A percentile compares a stretch with the other conserved stretches of the same genome.
Conservation (phyloP, 2,797 vertebrate genomes). For the Thamnophis elegans region DNA sequence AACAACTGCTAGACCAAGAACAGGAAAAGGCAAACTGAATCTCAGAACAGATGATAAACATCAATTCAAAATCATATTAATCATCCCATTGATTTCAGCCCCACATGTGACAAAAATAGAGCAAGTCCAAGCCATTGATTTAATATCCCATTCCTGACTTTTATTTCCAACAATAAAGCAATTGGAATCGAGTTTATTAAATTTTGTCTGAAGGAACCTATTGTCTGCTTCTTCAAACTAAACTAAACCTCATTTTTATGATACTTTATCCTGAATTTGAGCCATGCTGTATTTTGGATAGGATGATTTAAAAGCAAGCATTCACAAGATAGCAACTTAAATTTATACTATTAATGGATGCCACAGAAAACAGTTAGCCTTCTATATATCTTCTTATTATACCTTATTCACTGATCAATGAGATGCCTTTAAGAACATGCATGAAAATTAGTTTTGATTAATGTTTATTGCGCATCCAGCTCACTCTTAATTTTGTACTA, state of each 20-base stretch:
- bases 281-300: neutral
- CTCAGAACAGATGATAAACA: neutral
- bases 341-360: constrained; percentile 19
- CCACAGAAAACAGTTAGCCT: constrained; percentile 13
- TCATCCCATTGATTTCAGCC: neutral
- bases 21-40: neutral
- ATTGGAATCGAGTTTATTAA: neutral
- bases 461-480: constrained; percentile 44
- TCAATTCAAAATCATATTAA: neutral
- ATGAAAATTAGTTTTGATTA: constrained; percentile 57
- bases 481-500: constrained; percentile 41
- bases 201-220: neutral
- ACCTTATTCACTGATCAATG: constrained; percentile 49
- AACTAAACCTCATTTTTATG: neutral
- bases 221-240: neutral
- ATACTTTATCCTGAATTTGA: neutral
- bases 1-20: neutral
- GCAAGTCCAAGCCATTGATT: neutral
- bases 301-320: neutral
- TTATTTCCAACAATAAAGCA: neutral
- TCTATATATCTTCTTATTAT: constrained; percentile 35
- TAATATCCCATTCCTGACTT: neutral
- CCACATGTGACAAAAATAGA: neutral
- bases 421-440: constrained; percentile 24
- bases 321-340: neutral